Evolutionary conservation across 2,888 invertebrate species (phyloP).

Genomic region (Aphodius granarius): DNA sequence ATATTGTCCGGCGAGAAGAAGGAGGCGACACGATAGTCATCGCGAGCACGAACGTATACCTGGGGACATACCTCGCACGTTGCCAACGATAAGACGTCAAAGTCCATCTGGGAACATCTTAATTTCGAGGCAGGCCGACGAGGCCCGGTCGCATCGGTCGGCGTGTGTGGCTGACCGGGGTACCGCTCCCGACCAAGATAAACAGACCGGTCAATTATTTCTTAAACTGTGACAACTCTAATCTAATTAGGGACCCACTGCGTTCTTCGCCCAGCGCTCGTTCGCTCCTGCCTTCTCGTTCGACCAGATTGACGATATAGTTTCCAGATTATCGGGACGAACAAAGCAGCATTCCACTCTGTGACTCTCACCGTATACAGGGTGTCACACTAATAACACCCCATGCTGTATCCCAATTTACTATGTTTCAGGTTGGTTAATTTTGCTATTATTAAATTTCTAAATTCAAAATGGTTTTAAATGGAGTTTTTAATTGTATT

Average conservation of each 20-base stretch:
- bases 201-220: constrained; percentile 49
- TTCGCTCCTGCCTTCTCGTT: constrained; percentile 37
- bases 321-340: neutral
- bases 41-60: neutral
- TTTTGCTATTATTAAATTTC: too few species aligned
- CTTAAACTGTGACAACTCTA: constrained; percentile 52
- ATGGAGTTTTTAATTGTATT: too few species aligned
- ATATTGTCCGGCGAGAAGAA: neutral
- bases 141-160: neutral
- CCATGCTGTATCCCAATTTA: too few species aligned
- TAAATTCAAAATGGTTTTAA: too few species aligned
- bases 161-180: constrained; percentile 13
- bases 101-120: neutral
- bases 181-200: constrained; percentile 11
- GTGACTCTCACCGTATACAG: too few species aligned
- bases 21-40: neutral
- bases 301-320: neutral
- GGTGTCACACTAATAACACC: too few species aligned
- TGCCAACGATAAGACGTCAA: neutral
- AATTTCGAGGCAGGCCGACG: neutral
- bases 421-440: too few species aligned
- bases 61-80: neutral
- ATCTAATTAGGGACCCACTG: constrained; percentile 48
- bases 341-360: neutral
- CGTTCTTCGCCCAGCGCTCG: constrained; percentile 27